Conservation (phyloP, 2,113 vertebrate species). For the Paramormyrops kingsleyae region DNA sequence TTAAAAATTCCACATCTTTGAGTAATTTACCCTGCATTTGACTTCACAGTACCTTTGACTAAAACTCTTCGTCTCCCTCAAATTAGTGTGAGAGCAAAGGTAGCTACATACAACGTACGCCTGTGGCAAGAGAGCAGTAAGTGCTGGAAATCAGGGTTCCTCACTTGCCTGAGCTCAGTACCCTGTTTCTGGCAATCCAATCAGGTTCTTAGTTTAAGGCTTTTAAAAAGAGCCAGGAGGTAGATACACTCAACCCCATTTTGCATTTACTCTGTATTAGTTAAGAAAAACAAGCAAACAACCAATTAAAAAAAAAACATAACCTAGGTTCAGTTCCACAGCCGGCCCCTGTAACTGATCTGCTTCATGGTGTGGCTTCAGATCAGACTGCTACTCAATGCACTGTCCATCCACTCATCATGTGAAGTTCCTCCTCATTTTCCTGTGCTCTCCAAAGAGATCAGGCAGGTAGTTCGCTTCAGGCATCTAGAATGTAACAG, state of each 20-base stretch:
- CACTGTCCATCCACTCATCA: background rate
- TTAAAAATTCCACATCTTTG: constrained; percentile 39
- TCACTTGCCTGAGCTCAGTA: background rate
- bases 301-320: background rate
- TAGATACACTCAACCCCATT: constrained; percentile 57
- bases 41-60: constrained; percentile 45
- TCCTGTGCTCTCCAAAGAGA: background rate
- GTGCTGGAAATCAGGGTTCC: constrained; percentile 8
- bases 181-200: constrained; percentile 9
- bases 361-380: background rate
- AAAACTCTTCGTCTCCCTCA: background rate
- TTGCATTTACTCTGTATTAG: constrained; percentile 19
- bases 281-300: constrained; percentile 16
- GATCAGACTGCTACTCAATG: background rate
- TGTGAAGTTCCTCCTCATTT: background rate
- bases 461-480: constrained; percentile 3
- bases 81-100: background rate
- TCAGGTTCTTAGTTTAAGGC: constrained; percentile 15
- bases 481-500: background rate
- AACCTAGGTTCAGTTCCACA: constrained; percentile 19
- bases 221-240: constrained; percentile 53
- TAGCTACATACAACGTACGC: background rate
- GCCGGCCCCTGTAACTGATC: background rate
- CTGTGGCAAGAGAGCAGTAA: constrained; percentile 5
- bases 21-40: constrained; percentile 40